Evolutionary conservation across 2,888 invertebrate species (phyloP).

Genomic region (Mantis religiosa): DNA sequence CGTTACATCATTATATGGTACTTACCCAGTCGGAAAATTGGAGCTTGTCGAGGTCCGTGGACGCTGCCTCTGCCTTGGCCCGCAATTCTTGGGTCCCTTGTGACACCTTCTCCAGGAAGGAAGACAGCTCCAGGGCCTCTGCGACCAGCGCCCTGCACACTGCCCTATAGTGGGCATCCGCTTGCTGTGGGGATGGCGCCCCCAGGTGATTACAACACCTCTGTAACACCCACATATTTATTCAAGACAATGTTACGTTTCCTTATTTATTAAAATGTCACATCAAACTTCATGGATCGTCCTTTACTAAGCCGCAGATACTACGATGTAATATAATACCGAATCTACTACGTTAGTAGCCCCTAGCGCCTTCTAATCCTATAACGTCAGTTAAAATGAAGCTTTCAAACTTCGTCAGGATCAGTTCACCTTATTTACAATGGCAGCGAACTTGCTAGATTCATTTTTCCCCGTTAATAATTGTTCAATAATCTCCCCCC

Average conservation of each 20-base stretch:
- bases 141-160: slow-evolving; percentile 89
- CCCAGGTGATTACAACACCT: slow-evolving; percentile 43
- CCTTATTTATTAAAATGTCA: too few relatives aligned
- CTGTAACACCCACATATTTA: not conserved
- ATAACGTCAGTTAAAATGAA: too few relatives aligned
- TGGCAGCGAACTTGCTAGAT: too few relatives aligned
- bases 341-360: too few relatives aligned
- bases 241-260: not conserved
- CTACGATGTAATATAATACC: too few relatives aligned
- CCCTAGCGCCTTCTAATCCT: too few relatives aligned
- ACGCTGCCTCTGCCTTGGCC: slow-evolving; percentile 56
- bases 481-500: too few relatives aligned
- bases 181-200: slow-evolving; percentile 51
- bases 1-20: slow-evolving; percentile 25
- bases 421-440: too few relatives aligned
- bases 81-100: slow-evolving; percentile 46
- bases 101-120: slow-evolving; percentile 83
- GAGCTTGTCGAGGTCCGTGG: slow-evolving; percentile 69
- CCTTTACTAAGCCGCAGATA: too few relatives aligned
- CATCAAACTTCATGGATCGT: too few relatives aligned
- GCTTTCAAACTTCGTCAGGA: too few relatives aligned
- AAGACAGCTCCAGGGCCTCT: slow-evolving; percentile 84
- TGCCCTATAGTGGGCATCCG: slow-evolving; percentile 81
- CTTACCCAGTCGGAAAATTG: slow-evolving; percentile 89
- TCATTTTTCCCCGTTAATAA: too few relatives aligned